Evolutionary conservation across 2,888 invertebrate species (phyloP), one percentile per base, ranked within the genome.

Genomic region (Magallana nippona): DNA sequence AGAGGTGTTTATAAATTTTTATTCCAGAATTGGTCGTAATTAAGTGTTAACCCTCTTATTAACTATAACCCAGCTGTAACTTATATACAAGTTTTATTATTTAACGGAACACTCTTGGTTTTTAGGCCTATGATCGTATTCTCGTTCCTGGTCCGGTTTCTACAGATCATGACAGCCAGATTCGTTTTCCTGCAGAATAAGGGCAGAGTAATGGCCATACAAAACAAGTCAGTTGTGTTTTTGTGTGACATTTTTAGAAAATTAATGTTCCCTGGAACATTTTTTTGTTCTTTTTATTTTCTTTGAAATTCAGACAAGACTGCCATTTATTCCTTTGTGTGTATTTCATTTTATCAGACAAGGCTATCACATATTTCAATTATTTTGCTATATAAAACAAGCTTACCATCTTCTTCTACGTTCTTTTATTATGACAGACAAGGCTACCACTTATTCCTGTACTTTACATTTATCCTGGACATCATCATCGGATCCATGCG

Each of bases 41-140:
- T n/a, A n/a, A n/a, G n/a, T n/a, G n/a, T n/a, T n/a, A n/a, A n/a
- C n/a, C n/a, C n/a, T n/a, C n/a, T n/a, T n/a, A n/a, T n/a, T n/a
- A n/a, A n/a, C n/a, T n/a, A n/a, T n/a, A n/a, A n/a, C n/a, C n/a
- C n/a, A n/a, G 27, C 27, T 27, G 27, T 27, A 27, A 27, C 27
- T 1, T 27, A 1, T 27, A 27, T 27, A 27, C 27, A 27, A 27
- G 27, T 27, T 27, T 27, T 27, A 2, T 27, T 27, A 27, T 27
- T 44, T 44, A 44, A 5, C 5, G 44, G 44, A 44, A 44, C 44
- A 44, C 44, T 44, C 0, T 44, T 8, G 44, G 44, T 44, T 81
- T 81, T 57, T 57, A 82, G 82, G 82, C 82, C 82, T 11, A 82
- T 55, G 71, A 56, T 71, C 10, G 22, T 82, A 15, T 82, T 82